These are phyloP conservation scores for Ailuropoda melanoleuca DNA, from an alignment of 2,113 vertebrate species.

Conservation along the genomic window DNA sequence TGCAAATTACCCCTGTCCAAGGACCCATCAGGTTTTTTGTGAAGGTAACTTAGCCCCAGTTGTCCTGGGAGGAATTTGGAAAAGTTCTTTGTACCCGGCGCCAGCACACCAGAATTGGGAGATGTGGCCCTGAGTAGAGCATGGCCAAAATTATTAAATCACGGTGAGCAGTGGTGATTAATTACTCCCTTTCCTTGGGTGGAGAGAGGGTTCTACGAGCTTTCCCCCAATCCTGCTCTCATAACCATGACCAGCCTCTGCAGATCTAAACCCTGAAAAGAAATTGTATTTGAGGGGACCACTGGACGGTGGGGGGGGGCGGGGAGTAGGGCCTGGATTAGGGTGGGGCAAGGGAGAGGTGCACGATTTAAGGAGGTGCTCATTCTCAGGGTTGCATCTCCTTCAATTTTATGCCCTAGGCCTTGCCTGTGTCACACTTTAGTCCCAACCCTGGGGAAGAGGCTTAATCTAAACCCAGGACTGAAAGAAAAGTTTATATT, in stretches of 20 bases:
- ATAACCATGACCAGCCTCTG: background rate
- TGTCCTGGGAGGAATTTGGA: background rate
- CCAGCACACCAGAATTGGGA: background rate
- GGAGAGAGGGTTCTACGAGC: background rate
- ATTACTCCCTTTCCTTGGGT: background rate
- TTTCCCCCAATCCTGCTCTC: background rate
- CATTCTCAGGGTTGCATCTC: background rate
- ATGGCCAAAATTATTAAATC: background rate
- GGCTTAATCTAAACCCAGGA: background rate
- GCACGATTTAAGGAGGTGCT: background rate
- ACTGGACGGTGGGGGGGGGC: too few species aligned
- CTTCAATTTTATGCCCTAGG: background rate
- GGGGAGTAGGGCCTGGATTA: background rate
- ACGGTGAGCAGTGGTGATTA: background rate
- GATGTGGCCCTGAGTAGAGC: background rate
- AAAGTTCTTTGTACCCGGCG: background rate
- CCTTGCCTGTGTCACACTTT: background rate
- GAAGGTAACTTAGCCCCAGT: background rate
- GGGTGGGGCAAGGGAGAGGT: background rate
- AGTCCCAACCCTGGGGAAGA: background rate
- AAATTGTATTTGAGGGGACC: background rate
- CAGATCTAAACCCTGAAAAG: background rate
- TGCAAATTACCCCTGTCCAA: background rate
- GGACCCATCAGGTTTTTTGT: background rate
- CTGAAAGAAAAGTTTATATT: background rate